These are phyloP conservation scores for Pegoplata infirma DNA, from an alignment of 2,888 invertebrate species.

Conservation along the genomic window DNA sequence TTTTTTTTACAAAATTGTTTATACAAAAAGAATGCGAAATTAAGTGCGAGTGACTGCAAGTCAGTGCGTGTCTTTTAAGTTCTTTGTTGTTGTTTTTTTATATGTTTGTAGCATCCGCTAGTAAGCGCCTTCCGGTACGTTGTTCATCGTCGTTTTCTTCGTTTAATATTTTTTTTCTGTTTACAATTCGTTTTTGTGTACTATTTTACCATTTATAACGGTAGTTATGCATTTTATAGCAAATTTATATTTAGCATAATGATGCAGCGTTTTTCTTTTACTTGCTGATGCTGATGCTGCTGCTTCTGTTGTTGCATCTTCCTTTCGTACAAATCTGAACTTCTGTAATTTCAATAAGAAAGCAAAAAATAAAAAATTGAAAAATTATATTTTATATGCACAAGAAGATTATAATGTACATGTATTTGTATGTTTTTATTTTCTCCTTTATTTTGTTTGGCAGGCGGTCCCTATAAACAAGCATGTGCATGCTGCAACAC, in stretches of 20 bases:
- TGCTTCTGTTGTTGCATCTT: too few relatives aligned
- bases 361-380: conserved; percentile 21
- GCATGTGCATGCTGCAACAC: conserved; percentile 12
- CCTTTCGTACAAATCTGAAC: conserved; percentile 22
- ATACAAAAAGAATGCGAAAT: neutral
- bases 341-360: conserved; percentile 23
- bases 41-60: neutral
- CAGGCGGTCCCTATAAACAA: neutral
- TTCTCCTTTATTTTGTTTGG: neutral
- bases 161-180: conserved; percentile 8
- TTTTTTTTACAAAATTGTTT: conserved; percentile 25
- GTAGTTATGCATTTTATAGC: conserved; percentile 33
- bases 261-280: neutral
- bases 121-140: conserved; percentile 47
- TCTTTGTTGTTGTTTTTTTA: neutral
- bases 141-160: conserved; percentile 12
- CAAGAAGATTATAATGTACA: neutral
- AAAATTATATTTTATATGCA: conserved; percentile 3
- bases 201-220: conserved; percentile 27
- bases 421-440: neutral
- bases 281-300: too few relatives aligned
- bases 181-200: neutral
- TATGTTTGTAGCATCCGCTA: conserved; percentile 22
- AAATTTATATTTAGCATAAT: conserved; percentile 53
- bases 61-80: neutral